Conservation (phyloP, 2,113 vertebrate genomes). For the Odontophorus gujanensis region DNA sequence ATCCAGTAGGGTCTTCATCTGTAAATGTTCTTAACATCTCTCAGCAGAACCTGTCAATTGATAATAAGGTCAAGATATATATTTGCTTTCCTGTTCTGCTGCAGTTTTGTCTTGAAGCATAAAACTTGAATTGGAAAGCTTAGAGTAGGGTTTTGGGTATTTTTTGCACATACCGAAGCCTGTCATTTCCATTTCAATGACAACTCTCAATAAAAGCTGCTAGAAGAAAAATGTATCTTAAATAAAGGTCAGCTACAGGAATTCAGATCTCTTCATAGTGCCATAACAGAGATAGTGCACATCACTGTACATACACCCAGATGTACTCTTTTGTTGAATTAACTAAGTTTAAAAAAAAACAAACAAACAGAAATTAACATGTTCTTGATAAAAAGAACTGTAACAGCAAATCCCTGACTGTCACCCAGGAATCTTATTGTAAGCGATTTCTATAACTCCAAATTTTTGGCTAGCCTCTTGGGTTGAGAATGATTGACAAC, state of each 20-base stretch:
- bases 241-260: too few species aligned
- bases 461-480: background rate
- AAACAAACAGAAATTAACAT: background rate
- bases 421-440: background rate
- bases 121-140: background rate
- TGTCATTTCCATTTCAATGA: background rate
- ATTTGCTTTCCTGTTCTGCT: background rate
- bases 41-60: background rate
- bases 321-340: background rate
- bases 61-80: background rate
- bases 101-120: background rate
- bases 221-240: background rate
- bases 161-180: fast-evolving
- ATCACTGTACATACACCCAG: background rate
- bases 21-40: background rate
- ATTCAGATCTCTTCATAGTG: background rate
- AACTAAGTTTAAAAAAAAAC: background rate
- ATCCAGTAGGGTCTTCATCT: background rate
- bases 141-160: background rate
- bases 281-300: background rate
- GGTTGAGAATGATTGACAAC: slow-evolving; percentile 17
- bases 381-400: background rate
- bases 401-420: background rate
- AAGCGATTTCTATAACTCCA: slow-evolving; percentile 6
- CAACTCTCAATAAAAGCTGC: background rate